These are phyloP conservation scores for Potorous gilbertii DNA, from an alignment of 2,797 vertebrate species.

Conservation along the genomic window DNA sequence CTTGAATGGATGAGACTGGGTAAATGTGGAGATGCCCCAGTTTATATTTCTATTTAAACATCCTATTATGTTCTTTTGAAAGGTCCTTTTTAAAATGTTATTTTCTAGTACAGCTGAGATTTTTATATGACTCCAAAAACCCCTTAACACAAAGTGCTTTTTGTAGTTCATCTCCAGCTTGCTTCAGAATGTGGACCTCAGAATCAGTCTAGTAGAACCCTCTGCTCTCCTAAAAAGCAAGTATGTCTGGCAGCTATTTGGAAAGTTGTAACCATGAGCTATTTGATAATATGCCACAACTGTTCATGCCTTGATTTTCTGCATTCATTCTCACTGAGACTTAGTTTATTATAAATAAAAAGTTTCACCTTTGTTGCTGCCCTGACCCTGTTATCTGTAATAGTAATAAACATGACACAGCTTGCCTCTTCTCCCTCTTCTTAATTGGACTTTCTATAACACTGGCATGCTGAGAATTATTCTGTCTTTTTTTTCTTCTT, in stretches of 20 bases:
- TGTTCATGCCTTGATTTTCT: neutral
- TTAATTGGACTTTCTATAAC: conserved; percentile 30
- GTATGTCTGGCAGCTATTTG: neutral
- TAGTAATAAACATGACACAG: conserved; percentile 9
- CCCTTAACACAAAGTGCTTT: neutral
- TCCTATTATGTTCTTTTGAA: neutral
- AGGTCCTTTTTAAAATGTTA: neutral
- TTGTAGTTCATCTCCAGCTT: neutral
- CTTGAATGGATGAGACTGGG: neutral
- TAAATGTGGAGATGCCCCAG: neutral
- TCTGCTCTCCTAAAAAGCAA: neutral
- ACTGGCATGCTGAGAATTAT: neutral
- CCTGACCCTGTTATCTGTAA: neutral
- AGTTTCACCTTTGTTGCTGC: neutral
- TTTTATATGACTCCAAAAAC: neutral
- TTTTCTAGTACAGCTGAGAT: neutral
- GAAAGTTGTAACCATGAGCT: neutral
- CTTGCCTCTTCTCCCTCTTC: conserved; percentile 49
- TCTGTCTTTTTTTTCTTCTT: conserved; percentile 51
- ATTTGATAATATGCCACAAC: neutral
- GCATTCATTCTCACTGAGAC: neutral
- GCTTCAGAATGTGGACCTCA: neutral
- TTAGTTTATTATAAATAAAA: neutral
- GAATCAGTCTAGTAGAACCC: neutral
- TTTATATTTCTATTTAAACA: neutral